phyloP scores from a whole-genome alignment of 2,113 vertebrate genomes.

The Psittacus erithacus region DNA sequence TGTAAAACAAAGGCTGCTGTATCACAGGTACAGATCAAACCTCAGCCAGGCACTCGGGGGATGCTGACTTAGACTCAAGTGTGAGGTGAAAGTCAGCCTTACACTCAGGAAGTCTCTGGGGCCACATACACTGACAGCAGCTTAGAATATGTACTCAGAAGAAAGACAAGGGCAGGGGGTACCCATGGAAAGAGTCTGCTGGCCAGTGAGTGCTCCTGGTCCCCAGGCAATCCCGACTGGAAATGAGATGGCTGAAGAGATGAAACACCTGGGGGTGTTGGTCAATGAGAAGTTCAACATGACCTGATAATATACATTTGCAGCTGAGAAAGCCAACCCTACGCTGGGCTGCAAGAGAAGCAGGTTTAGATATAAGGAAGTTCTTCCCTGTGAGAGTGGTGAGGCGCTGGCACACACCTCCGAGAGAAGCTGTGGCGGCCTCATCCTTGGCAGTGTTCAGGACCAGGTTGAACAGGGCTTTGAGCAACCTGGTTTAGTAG shows the following conservation, averaged over 20 bases:
- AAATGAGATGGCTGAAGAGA: not conserved
- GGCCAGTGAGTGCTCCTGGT: not conserved
- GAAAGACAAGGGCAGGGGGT: not conserved
- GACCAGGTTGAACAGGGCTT: not conserved
- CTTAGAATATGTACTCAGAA: fast-evolving
- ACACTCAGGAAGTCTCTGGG: fast-evolving
- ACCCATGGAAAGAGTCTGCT: not conserved
- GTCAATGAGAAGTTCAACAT: not conserved
- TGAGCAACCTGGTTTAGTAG: not conserved
- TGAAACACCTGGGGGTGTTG: not conserved
- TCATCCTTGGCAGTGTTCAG: not conserved
- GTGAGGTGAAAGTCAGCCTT: not conserved
- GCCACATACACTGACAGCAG: not conserved
- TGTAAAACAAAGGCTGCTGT: fast-evolving
- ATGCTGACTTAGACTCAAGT: fast-evolving
- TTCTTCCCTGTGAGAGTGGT: not conserved
- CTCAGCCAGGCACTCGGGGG: not conserved
- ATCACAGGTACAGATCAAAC: fast-evolving
- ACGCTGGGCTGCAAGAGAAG: not conserved
- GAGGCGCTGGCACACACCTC: not conserved
- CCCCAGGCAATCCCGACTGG: not conserved
- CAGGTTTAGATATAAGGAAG: not conserved
- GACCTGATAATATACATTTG: not conserved
- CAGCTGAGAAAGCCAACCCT: not conserved
- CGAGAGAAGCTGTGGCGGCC: not conserved